Evolutionary conservation across 2,888 invertebrate species (phyloP).

Genomic region (Trachelus troglodyta): DNA sequence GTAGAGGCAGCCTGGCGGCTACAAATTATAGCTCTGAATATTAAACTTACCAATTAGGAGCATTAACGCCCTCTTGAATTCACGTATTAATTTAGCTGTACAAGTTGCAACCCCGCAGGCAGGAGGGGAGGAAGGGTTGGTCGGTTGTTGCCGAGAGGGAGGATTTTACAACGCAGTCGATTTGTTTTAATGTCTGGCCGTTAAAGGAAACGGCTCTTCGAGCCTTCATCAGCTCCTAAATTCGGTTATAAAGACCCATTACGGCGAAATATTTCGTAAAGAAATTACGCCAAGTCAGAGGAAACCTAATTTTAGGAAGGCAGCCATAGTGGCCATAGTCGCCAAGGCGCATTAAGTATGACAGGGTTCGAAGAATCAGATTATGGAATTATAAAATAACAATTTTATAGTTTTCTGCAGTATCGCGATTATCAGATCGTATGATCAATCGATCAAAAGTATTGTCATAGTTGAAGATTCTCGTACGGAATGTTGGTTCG

Average conservation of each 20-base stretch:
- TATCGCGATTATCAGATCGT: not conserved
- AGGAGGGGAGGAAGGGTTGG: not conserved
- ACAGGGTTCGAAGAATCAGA: not conserved
- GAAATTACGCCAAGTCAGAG: not conserved
- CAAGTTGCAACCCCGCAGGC: not conserved
- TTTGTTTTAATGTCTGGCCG: slow-evolving; percentile 3
- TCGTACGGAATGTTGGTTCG: not conserved
- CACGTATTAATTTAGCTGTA: not conserved
- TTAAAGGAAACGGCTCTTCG: slow-evolving; percentile 7
- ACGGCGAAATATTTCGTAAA: slow-evolving; percentile 4
- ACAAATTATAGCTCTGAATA: slow-evolving; percentile 3
- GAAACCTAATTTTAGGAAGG: not conserved
- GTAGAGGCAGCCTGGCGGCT: not conserved
- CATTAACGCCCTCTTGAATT: slow-evolving; percentile 6
- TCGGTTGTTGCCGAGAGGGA: not conserved
- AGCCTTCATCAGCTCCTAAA: slow-evolving; percentile 5
- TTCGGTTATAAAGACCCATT: slow-evolving; percentile 6
- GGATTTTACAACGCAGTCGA: not conserved
- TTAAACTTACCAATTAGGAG: slow-evolving; percentile 6
- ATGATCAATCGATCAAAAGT: not conserved
- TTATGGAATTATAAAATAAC: not conserved
- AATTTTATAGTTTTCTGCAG: not conserved
- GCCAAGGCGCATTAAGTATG: not conserved
- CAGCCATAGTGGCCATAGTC: not conserved
- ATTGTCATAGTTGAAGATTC: not conserved